Evolutionary conservation across 2,888 invertebrate species (phyloP), one percentile per base, ranked within the genome.

Genomic region (Cotesia congregata): DNA sequence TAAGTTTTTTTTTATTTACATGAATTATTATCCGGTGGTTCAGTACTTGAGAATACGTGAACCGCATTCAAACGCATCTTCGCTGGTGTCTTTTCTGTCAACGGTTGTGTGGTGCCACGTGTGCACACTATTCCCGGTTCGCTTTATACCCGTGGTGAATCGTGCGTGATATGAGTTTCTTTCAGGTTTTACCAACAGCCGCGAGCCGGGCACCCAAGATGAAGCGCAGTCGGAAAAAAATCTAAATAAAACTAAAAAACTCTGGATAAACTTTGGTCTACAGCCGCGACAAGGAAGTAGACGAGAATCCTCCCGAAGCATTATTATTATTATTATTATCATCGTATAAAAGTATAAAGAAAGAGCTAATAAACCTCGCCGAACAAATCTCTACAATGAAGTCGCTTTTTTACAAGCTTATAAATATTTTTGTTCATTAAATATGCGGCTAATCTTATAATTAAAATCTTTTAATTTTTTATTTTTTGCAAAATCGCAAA

Each of bases 321-420:
- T 30, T 30, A 30, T 30, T 50, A 50, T 4, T 50, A 50, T 4
- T 50, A 12, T 50, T 50, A 50, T 50, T 7, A 50, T 50, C 9
- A 50, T 50, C 50, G 30, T 50, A 50, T 12, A 50, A 50, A 50
- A 50, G 50, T 30, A 30, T 30, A 30, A 30, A 30, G 30, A 30
- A 30, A 76, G 78, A 78, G 76, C 73, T 78, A 78, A 64, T 75
- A 67, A 75, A 77, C 74, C 30, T 3, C 30, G 30, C 30, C 77
- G 64, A 76, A 76, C 74, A 79, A 80, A 79, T 79, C 75, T 77
- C 68, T 80, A 79, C 77, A 79, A 80, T 79, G 79, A 80, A 79
- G 77, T 77, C 78, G 80, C 80, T 78, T 80, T 80, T 50, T 50
- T 50, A 50, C 12, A 12, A 50, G 12, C 50, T 50, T 50, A 50